A percentile compares a stretch with the other conserved stretches of the same genome.
These are phyloP conservation scores for Parnassius orleans DNA, from an alignment of 2,888 invertebrate genomes.

Conservation along the genomic window DNA sequence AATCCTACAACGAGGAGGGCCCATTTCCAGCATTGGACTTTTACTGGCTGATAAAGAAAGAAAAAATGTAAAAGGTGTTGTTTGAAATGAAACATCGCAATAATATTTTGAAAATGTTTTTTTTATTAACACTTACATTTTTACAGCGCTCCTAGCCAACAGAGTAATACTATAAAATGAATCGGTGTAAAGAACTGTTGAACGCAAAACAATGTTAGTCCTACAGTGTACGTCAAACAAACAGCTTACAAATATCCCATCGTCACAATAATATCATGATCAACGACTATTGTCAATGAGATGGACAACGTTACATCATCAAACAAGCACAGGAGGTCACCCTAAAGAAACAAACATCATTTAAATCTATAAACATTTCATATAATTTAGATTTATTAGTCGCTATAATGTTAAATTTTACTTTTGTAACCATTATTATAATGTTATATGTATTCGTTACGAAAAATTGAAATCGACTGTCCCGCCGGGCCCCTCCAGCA, in stretches of 20 bases:
- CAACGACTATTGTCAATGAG: slow-evolving; percentile 71
- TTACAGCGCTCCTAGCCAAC: slow-evolving; percentile 82
- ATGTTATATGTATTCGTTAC: slow-evolving; percentile 81
- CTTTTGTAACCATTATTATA: slow-evolving; percentile 80
- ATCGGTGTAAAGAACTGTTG: slow-evolving; percentile 78
- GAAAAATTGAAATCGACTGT: slow-evolving; percentile 61
- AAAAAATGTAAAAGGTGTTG: not conserved
- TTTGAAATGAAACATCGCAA: slow-evolving; percentile 57
- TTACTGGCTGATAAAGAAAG: too few relatives aligned
- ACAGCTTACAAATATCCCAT: slow-evolving; percentile 70
- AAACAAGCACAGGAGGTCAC: slow-evolving; percentile 76
- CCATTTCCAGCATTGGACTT: too few relatives aligned
- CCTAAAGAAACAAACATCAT: slow-evolving; percentile 76
- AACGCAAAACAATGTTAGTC: slow-evolving; percentile 78
- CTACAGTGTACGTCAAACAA: slow-evolving; percentile 76
- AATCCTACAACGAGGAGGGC: too few relatives aligned
- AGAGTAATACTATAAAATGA: slow-evolving; percentile 80
- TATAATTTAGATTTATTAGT: slow-evolving; percentile 81
- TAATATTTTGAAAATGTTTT: slow-evolving; percentile 81
- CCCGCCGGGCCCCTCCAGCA: slow-evolving; percentile 27
- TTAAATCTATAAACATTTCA: slow-evolving; percentile 81
- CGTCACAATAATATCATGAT: slow-evolving; percentile 60
- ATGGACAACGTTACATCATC: slow-evolving; percentile 57
- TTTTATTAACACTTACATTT: slow-evolving; percentile 82
- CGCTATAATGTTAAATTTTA: slow-evolving; percentile 81